Evolutionary conservation across 2,113 vertebrate genomes (phyloP), one percentile per base, ranked within the genome.

Genomic region (Mellivora capensis): DNA sequence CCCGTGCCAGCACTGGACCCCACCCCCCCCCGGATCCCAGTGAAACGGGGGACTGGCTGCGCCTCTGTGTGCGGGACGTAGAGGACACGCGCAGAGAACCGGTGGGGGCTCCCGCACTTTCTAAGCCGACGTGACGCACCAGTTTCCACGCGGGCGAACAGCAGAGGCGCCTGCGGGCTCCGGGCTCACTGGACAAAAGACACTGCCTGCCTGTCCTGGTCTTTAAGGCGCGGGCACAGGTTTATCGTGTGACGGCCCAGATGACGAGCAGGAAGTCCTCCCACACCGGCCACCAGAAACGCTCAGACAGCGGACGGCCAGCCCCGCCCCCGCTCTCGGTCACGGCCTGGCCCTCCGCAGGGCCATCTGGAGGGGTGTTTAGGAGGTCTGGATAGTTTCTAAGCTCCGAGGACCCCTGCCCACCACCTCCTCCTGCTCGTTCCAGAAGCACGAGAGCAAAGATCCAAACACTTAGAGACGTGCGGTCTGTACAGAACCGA

Each of bases 311-410:
- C 2, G 37, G 29, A 37, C 3, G 7, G 47, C 37, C 18, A 15
- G 59, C 83, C 20, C 27, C 7, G 11, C 7, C 31, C 47, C 3
- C 0, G 13, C 7, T 27, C 34, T 14, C 4, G 3, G 25, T 6
- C 44, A 20, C 4, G 10, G 0, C 31, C 2, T 0, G 1, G 39
- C 29, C 64, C 57, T 3, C 11, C 0, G 29, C 11, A 17, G 74
- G 61, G 18, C 11, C 17, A 7, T 6, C 6, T 4, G 39, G 39
- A 27, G 44, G 11, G 27, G 12, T 15, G 5, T 72, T 90, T 1
- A 77, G 14, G 20, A 15, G 54, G 5, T 7, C 12, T 13, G 39
- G 49, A 52, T 29, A 3, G 17, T 39, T 72, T 31, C 85, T 7
- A 4, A 37, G 21, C 59, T 15, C 7, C 4, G 29, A n/a, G 61